Conservation (phyloP, 37 sponge, comb jelly and placozoan genomes). For the Tethya wilhelma region DNA sequence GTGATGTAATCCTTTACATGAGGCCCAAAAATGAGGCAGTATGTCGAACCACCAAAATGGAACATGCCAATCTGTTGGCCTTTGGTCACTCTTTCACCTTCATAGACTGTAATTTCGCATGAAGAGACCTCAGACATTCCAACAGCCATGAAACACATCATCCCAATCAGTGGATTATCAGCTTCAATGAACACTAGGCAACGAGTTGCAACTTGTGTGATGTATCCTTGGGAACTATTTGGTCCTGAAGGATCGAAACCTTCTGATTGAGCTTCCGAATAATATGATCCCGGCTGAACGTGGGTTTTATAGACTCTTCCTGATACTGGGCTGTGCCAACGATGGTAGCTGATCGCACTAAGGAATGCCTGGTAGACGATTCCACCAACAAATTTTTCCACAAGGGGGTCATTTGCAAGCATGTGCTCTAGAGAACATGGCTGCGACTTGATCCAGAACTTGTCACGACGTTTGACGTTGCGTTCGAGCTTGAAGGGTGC, state of each 20-base stretch:
- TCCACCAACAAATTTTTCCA: slow-evolving; percentile 16
- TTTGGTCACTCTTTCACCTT: slow-evolving; percentile 14
- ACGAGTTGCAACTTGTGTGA: slow-evolving; percentile 37
- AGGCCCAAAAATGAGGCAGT: slow-evolving; percentile 44
- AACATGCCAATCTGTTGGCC: slow-evolving; percentile 51
- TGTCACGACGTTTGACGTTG: slow-evolving; percentile 16
- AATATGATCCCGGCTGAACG: slow-evolving; percentile 28
- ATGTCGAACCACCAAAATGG: slow-evolving; percentile 52
- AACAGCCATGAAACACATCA: slow-evolving; percentile 54
- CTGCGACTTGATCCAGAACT: slow-evolving; percentile 50
- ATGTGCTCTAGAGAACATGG: slow-evolving; percentile 16
- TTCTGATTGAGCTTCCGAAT: slow-evolving; percentile 10
- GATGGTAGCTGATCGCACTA: slow-evolving; percentile 56
- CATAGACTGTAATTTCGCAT: slow-evolving; percentile 33
- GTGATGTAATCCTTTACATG: slow-evolving; percentile 1
- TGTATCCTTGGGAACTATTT: slow-evolving; percentile 41
- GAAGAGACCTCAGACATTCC: slow-evolving; percentile 54
- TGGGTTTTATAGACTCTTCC: slow-evolving; percentile 34
- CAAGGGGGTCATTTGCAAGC: slow-evolving; percentile 26
- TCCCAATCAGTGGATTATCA: slow-evolving; percentile 38
- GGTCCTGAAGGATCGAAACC: slow-evolving; percentile 12
- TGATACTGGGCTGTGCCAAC: slow-evolving; percentile 53
- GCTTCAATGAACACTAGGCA: slow-evolving; percentile 39
- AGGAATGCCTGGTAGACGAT: too few species aligned
- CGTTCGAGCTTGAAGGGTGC: slow-evolving; percentile 22